phyloP scores from a whole-genome alignment of 2,888 invertebrate genomes.

The Antheraea assamensis region DNA sequence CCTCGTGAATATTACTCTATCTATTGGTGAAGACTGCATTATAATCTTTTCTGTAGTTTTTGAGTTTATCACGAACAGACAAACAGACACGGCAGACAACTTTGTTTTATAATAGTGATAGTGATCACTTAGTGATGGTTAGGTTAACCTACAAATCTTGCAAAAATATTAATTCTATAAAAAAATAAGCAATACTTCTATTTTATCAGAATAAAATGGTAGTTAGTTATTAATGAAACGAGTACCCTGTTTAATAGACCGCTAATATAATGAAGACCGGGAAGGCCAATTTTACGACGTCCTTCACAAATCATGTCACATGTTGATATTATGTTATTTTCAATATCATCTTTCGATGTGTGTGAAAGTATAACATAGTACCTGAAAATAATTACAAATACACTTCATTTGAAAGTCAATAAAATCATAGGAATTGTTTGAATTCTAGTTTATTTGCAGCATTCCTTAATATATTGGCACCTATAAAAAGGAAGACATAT shows the following conservation, averaged over 20 bases:
- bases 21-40: too few species aligned
- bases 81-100: too few species aligned
- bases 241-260: slow-evolving; percentile 19
- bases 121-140: too few species aligned
- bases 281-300: slow-evolving; percentile 22
- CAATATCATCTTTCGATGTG: slow-evolving; percentile 5
- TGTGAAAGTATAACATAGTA: slow-evolving; percentile 25
- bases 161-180: not conserved
- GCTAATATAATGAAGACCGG: slow-evolving; percentile 22
- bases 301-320: slow-evolving; percentile 25
- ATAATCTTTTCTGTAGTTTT: too few species aligned
- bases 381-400: slow-evolving; percentile 22
- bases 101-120: too few species aligned
- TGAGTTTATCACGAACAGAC: too few species aligned
- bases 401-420: not conserved
- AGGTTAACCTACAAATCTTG: too few species aligned
- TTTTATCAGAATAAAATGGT: not conserved
- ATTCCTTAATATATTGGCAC: too few species aligned
- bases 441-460: not conserved
- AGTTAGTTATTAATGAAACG: not conserved
- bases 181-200: not conserved
- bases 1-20: too few species aligned
- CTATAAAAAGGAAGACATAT: too few species aligned
- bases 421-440: not conserved
- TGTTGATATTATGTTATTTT: slow-evolving; percentile 4